Percentiles rank a stretch among this genome's conserved stretches.
Evolutionary conservation across 2,113 vertebrate species (phyloP).

Genomic region (Lampris megalopsis): DNA sequence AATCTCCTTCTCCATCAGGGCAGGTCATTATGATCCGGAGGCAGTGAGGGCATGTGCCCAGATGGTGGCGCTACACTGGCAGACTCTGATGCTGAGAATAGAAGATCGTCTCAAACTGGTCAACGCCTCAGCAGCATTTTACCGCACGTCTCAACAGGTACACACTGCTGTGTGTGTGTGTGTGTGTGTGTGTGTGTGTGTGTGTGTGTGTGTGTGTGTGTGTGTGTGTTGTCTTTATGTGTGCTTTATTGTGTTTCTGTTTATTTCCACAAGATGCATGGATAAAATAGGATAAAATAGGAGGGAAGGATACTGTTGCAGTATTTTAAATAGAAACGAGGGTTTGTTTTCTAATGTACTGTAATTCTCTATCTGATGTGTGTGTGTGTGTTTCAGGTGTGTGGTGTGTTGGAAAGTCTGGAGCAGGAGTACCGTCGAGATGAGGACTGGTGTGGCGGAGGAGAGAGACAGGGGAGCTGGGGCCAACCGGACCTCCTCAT

Average conservation of each 20-base stretch:
- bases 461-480: conserved; percentile 84
- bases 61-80: conserved; percentile 98
- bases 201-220: background rate
- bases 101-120: conserved; percentile 97
- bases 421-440: conserved; percentile 98
- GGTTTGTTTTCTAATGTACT: too few species aligned
- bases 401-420: conserved; percentile 95
- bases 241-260: too few species aligned
- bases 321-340: too few species aligned
- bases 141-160: conserved; percentile 98
- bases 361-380: background rate
- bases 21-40: conserved; percentile 94
- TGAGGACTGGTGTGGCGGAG: conserved; percentile 98
- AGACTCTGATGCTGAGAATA: conserved; percentile 98
- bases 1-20: conserved; percentile 70
- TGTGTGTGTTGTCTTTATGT: background rate
- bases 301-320: too few species aligned
- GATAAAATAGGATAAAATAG: too few species aligned
- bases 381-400: conserved; percentile 84
- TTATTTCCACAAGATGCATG: too few species aligned
- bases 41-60: conserved; percentile 95
- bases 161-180: background rate
- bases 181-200: background rate
- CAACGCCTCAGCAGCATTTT: conserved; percentile 97
- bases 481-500: conserved; percentile 87